Evolutionary conservation across 2,797 vertebrate species (phyloP), one percentile per base, ranked within the genome.

Genomic region (Bovichtus variegatus): DNA sequence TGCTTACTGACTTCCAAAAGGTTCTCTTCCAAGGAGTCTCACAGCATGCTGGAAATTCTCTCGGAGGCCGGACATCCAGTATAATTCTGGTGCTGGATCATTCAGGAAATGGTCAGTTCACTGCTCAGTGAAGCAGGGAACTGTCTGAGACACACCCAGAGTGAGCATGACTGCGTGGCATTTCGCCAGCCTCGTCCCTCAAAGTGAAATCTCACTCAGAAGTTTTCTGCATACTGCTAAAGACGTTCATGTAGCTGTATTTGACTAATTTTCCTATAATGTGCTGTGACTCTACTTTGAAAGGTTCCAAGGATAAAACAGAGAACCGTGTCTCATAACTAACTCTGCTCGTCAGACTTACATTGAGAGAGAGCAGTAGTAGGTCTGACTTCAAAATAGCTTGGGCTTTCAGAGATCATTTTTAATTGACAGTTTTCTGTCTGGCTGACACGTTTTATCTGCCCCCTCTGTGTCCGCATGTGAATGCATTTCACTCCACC

Each of bases 361-460:
- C 66, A 69, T 71, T 69, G 72, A 50, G 58, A 65, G 71, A 57
- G 66, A 71, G 65, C 67, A 72, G 76, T 51, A 60, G 65, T 66
- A 76, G 63, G 68, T 85, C 84, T 86, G 86, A 91, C 88, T 90
- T 87, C 82, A 89, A 77, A 89, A 87, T 80, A 79, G 85, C 81
- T 67, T 53, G 4, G 74, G 77, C 83, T 92, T 65, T 89, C 83
- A 92, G 81, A 85, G 81, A 93, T 93, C 92, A 93, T 87, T 93
- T 93, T 93, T 92, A 93, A 93, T 93, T 93, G 92, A 93, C 92
- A 93, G 91, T 91, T 91, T 91, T 91, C 86, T 89, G 84, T 89
- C 89, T 85, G 82, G 71, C 85, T 91, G 91, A 89, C 89, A 90
- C 64, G 19, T 89, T 90, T 89, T 84, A 84, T 88, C 82, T 82